Base-by-base conservation (phyloP, 2,113 vertebrate genomes). In the Pionites leucogaster region DNA sequence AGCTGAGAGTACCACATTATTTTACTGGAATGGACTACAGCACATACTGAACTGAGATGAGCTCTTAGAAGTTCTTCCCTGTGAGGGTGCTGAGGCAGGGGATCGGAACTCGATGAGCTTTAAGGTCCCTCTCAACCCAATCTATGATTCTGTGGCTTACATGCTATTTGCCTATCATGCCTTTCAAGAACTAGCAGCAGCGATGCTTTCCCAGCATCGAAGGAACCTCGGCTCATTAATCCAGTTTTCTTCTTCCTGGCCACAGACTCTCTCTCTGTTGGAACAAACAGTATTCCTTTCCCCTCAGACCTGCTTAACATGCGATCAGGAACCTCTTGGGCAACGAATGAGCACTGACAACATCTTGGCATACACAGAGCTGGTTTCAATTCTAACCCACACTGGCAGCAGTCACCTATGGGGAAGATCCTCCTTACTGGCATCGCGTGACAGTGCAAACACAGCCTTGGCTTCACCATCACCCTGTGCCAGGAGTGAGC, bases 321-420 rank as follows among this genome's bases (percentile, higher is more conserved):
- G 60, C 35, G 33, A 82, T 52, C 57, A 41, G 47, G 20, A 71
- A 86, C 52, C 68, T 59, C 11, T 2, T 53, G 72, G 82, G 78
- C 69, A 86, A 64, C 3, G 6, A 13, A n/a, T 25, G 0, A 8
- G 46, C 28, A 7, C 1, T 9, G 70, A 11, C 59, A 29, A 28
- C 41, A 53, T 4, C 77, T 72, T 52, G 77, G 81, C 59, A 63
- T 64, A 18, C 33, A 3, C 49, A 2, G 44, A 8, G 71, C 9
- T 5, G 67, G 46, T 47, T 59, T 57, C 50, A 27, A 2, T 23
- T 19, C 28, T 17, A 6, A 24, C 1, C 2, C 25, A 2, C 22
- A 0, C 25, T 25, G 69, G 2, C 31, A 39, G 64, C 47, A 33
- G 86, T 14, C 25, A 14, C 35, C 13, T 1, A 3, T 0, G 10